These are phyloP conservation scores for Tolmerus cingulatus DNA, from an alignment of 2,888 invertebrate genomes.

Conservation along the genomic window DNA sequence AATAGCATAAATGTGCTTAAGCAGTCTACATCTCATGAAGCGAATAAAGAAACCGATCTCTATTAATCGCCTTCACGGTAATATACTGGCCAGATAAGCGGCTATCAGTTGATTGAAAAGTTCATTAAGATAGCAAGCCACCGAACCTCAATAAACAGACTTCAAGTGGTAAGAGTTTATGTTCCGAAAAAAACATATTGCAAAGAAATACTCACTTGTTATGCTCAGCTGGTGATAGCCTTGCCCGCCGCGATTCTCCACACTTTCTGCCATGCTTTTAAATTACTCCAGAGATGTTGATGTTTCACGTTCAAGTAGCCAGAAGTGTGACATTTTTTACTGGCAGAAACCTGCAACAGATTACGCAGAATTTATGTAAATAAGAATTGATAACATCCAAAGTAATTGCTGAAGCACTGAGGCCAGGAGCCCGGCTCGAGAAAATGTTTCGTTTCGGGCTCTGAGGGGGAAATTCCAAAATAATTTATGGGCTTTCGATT, in stretches of 20 bases:
- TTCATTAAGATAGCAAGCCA: background rate
- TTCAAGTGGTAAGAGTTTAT: background rate
- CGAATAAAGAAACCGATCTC: background rate
- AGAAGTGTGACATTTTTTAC: background rate
- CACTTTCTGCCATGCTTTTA: constrained; percentile 51
- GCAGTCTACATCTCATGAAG: background rate
- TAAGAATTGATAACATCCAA: background rate
- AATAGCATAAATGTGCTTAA: background rate
- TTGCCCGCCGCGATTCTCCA: constrained; percentile 55
- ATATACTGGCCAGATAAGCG: background rate
- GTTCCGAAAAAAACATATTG: background rate
- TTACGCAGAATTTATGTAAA: background rate
- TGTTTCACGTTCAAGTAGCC: background rate
- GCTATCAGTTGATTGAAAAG: background rate
- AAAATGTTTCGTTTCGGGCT: background rate
- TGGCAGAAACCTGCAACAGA: background rate
- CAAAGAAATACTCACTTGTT: constrained; percentile 67
- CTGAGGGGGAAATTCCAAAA: background rate
- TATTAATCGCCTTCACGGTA: background rate
- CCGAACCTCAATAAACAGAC: background rate
- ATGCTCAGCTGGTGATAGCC: constrained; percentile 74
- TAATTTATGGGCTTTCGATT: background rate
- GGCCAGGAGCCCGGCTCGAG: background rate
- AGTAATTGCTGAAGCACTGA: background rate
- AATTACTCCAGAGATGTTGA: background rate